Evolutionary conservation across 2,113 vertebrate species (phyloP).

Genomic region (Arizona elegans): DNA sequence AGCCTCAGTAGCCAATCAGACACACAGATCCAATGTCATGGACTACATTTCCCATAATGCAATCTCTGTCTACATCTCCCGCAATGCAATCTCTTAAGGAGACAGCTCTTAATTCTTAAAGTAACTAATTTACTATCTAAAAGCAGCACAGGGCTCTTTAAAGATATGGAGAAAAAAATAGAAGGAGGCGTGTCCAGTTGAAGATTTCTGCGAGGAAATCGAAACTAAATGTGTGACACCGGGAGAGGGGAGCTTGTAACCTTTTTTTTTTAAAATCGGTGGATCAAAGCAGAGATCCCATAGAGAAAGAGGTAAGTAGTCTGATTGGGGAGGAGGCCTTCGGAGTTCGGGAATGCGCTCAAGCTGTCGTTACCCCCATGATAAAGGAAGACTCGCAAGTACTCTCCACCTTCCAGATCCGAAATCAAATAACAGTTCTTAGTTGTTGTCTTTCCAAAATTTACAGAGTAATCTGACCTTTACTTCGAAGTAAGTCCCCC

Average conservation of each 20-base stretch:
- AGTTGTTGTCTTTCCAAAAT: background rate
- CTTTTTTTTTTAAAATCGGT: background rate
- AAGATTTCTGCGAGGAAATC: background rate
- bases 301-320: background rate
- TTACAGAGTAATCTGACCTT: background rate
- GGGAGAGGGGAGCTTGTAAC: background rate
- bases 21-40: too few species aligned
- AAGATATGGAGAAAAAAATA: background rate
- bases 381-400: background rate
- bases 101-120: too few species aligned
- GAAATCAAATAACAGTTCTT: background rate
- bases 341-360: background rate
- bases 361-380: background rate
- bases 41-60: too few species aligned
- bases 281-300: background rate
- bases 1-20: too few species aligned
- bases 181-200: background rate
- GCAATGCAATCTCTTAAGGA: too few species aligned
- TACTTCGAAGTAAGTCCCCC: background rate
- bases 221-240: background rate
- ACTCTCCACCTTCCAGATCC: background rate
- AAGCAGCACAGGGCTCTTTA: background rate
- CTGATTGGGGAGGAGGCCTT: background rate
- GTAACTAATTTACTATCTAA: too few species aligned
- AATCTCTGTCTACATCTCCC: too few species aligned